Conservation (phyloP, 2,113 vertebrate genomes). For the Puma concolor region DNA sequence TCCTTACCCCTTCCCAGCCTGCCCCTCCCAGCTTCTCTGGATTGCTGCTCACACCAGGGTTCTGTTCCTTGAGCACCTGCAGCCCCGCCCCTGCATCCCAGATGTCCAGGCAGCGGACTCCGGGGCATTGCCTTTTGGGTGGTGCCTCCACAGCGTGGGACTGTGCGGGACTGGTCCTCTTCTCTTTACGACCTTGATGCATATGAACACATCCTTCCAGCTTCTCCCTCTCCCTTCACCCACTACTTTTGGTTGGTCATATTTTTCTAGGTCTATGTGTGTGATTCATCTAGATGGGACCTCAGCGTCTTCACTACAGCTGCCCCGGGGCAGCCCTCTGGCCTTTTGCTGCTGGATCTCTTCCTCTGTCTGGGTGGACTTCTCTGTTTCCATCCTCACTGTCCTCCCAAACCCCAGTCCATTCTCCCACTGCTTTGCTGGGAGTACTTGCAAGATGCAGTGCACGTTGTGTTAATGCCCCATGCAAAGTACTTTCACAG, state of each 20-base stretch:
- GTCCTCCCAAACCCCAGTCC: not conserved
- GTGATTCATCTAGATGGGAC: not conserved
- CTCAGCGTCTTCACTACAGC: not conserved
- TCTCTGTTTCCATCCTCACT: not conserved
- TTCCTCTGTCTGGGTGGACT: not conserved
- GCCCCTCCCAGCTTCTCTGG: not conserved
- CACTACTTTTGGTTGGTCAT: rapidly evolving
- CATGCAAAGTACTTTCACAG: not conserved
- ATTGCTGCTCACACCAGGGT: not conserved
- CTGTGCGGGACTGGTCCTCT: rapidly evolving
- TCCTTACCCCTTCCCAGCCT: not conserved
- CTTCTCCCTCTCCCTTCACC: not conserved
- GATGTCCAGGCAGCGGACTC: rapidly evolving
- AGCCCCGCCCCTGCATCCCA: rapidly evolving
- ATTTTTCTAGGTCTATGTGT: not conserved
- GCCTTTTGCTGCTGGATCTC: not conserved
- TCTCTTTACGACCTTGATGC: no score
- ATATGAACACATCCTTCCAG: not conserved
- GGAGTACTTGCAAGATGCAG: not conserved
- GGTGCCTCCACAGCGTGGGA: not conserved
- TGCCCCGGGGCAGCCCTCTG: not conserved
- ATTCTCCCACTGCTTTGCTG: not conserved
- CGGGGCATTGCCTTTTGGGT: not conserved
- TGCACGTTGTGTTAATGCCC: not conserved
- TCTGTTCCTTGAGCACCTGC: rapidly evolving